phyloP scores from a whole-genome alignment of 1,140 invertebrate species.

The Drosophila ohnishii region DNA sequence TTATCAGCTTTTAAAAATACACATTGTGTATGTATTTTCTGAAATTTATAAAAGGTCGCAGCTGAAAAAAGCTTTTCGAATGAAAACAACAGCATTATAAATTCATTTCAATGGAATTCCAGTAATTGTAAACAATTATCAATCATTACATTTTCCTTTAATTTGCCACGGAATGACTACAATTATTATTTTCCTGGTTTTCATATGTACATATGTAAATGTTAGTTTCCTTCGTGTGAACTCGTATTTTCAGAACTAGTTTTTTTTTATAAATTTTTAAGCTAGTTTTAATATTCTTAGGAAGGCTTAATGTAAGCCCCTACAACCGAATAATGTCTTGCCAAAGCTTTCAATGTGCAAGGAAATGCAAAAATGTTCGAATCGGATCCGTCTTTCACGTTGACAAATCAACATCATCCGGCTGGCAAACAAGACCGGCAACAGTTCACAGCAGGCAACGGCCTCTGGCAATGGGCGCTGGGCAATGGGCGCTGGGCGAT shows the following conservation, averaged over 20 bases:
- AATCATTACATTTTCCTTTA: no score
- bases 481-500: slow-evolving; percentile 32
- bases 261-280: neutral
- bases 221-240: neutral
- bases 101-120: no score
- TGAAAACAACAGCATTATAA: no score
- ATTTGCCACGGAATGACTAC: no score
- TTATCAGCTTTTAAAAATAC: no score
- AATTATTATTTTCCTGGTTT: neutral
- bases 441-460: slow-evolving; percentile 6
- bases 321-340: slow-evolving; percentile 55
- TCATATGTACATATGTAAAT: no score
- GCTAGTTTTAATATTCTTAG: slow-evolving; percentile 4
- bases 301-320: slow-evolving; percentile 1
- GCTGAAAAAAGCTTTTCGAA: no score
- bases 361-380: slow-evolving; percentile 70
- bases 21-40: no score
- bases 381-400: slow-evolving; percentile 76
- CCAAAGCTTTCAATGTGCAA: slow-evolving; percentile 47
- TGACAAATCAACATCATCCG: slow-evolving; percentile 80
- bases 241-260: neutral
- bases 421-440: slow-evolving; percentile 57
- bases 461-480: slow-evolving; percentile 14
- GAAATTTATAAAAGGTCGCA: no score
- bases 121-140: no score